Evolutionary conservation across 2,888 invertebrate species (phyloP).

Genomic region (Amitus sp.): DNA sequence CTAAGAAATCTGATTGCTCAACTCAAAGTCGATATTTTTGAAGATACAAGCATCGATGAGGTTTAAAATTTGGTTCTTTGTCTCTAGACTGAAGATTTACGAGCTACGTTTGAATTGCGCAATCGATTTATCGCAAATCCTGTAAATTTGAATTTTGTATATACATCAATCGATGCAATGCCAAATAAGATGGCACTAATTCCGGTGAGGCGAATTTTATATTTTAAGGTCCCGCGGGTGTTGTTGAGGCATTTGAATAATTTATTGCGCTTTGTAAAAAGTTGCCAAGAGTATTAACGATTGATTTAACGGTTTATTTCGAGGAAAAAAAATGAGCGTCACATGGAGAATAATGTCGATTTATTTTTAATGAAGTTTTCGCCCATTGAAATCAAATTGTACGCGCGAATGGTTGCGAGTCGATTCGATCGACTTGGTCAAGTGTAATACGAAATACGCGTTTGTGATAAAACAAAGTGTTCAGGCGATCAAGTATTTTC

Average conservation of each 20-base stretch:
- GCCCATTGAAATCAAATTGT: too few species aligned
- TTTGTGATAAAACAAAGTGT: slow-evolving; percentile 1
- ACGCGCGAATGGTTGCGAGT: too few species aligned
- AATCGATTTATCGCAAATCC: not conserved
- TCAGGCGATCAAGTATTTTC: not conserved
- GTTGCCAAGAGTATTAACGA: not conserved
- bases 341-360: too few species aligned
- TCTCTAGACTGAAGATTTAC: not conserved
- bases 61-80: not conserved
- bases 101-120: not conserved
- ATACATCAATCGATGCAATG: not conserved
- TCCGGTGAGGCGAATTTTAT: not conserved
- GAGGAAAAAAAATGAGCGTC: too few species aligned
- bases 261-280: not conserved
- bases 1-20: not conserved
- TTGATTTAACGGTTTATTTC: too few species aligned
- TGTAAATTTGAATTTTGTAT: not conserved
- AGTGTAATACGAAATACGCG: not conserved
- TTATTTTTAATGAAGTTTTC: too few species aligned
- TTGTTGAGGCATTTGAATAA: not conserved
- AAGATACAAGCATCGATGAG: not conserved
- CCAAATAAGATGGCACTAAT: too few species aligned
- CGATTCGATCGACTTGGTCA: not conserved
- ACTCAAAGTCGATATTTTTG: slow-evolving; percentile 1
- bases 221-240: too few species aligned